Percentiles rank a stretch among this genome's conserved stretches.
These are phyloP conservation scores for Dascillus cervinus DNA, from an alignment of 2,888 invertebrate species.

Conservation along the genomic window DNA sequence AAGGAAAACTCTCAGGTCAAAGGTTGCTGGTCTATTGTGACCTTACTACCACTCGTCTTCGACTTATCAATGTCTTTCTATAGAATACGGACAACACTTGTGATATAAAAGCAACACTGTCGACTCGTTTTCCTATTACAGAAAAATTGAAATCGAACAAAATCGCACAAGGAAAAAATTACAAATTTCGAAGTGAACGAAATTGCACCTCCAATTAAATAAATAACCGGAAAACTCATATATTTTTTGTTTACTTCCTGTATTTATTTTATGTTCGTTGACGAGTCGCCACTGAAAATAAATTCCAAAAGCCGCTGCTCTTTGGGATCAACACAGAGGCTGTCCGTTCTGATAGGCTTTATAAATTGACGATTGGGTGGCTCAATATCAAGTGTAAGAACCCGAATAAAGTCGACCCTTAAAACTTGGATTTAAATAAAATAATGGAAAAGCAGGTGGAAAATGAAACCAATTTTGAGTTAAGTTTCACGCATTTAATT, in stretches of 20 bases:
- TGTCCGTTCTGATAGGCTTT: constrained; percentile 11
- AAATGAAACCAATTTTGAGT: constrained; percentile 8
- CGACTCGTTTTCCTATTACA: too few relatives aligned
- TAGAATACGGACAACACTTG: constrained; percentile 8
- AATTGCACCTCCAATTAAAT: too few relatives aligned
- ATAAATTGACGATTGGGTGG: constrained; percentile 10
- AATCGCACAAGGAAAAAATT: too few relatives aligned
- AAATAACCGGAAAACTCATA: too few relatives aligned
- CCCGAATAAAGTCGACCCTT: constrained; percentile 3
- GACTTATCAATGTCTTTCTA: constrained; percentile 15
- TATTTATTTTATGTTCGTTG: too few relatives aligned
- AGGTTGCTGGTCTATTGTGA: constrained; percentile 19
- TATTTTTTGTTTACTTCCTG: too few relatives aligned
- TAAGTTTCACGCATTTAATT: constrained; percentile 1
- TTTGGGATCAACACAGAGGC: constrained; percentile 10
- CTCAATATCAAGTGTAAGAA: constrained; percentile 9
- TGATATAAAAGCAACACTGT: too few relatives aligned
- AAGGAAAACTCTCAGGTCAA: constrained; percentile 20
- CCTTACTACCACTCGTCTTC: constrained; percentile 13
- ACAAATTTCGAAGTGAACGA: too few relatives aligned
- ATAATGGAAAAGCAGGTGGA: constrained; percentile 9
- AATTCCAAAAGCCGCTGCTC: constrained; percentile 7
- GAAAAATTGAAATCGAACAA: too few relatives aligned
- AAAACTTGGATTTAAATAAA: constrained; percentile 11
- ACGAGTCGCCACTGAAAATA: constrained; percentile 1